Percentiles rank a stretch among this genome's conserved stretches.
Evolutionary conservation across 1,140 invertebrate species (phyloP).

Genomic region (Orussus abietinus): DNA sequence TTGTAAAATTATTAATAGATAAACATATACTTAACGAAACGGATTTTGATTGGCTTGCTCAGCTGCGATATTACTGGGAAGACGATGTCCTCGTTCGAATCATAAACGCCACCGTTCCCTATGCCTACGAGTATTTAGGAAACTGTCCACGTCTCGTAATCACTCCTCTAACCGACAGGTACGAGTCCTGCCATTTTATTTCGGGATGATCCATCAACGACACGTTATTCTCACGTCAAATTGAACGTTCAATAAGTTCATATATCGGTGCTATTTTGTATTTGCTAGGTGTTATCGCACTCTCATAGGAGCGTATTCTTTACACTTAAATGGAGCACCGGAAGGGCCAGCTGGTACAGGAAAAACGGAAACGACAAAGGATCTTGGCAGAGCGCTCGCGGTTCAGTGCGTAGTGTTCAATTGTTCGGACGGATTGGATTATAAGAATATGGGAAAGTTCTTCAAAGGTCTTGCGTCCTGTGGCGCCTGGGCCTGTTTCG

Average conservation of each 20-base stretch:
- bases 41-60: conserved; percentile 89
- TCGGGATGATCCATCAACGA: conserved; percentile 2
- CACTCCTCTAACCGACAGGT: conserved; percentile 63
- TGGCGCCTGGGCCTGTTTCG: conserved; percentile 92
- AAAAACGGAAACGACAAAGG: conserved; percentile 88
- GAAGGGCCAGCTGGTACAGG: conserved; percentile 88
- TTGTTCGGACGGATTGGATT: conserved; percentile 90
- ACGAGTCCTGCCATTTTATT: conserved; percentile 7
- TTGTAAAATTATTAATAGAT: conserved; percentile 70
- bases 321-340: conserved; percentile 83
- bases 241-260: no score
- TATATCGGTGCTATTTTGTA: no score
- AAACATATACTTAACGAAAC: conserved; percentile 67
- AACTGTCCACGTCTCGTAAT: conserved; percentile 71
- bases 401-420: conserved; percentile 94
- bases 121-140: conserved; percentile 89
- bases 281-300: conserved; percentile 73
- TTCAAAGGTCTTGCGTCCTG: conserved; percentile 83
- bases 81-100: conserved; percentile 77
- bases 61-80: conserved; percentile 89
- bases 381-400: conserved; percentile 83
- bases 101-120: conserved; percentile 80
- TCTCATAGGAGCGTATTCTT: conserved; percentile 80
- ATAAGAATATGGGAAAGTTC: conserved; percentile 90
- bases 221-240: conserved; percentile 1